phyloP scores from a whole-genome alignment of 2,113 vertebrate species.

The Callorhinus ursinus region DNA sequence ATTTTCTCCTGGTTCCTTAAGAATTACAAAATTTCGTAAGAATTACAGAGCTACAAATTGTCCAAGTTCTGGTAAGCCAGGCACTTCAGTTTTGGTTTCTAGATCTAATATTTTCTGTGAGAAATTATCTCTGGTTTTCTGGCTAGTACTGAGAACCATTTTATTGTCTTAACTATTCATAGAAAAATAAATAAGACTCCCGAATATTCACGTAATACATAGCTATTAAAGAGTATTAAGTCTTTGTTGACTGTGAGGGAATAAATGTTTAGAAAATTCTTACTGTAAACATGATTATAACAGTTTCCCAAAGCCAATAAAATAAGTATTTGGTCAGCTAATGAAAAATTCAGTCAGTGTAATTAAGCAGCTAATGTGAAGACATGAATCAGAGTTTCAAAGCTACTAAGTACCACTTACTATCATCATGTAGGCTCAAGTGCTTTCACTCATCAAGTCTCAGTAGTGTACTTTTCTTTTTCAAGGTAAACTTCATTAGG shows the following conservation, averaged over 20 bases:
- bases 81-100: slow-evolving; percentile 62
- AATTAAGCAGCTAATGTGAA: slow-evolving; percentile 77
- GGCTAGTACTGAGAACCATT: slow-evolving; percentile 6
- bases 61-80: slow-evolving; percentile 49
- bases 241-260: slow-evolving; percentile 46
- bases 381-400: slow-evolving; percentile 63
- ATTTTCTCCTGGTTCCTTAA: background rate
- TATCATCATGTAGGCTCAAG: background rate
- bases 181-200: slow-evolving; percentile 37
- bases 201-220: slow-evolving; percentile 24
- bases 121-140: slow-evolving; percentile 54
- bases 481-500: slow-evolving; percentile 56
- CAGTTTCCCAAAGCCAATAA: slow-evolving; percentile 78
- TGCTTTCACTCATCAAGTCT: background rate
- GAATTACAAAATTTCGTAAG: background rate
- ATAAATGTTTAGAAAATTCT: slow-evolving; percentile 71
- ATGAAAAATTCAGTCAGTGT: slow-evolving; percentile 78
- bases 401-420: slow-evolving; percentile 63
- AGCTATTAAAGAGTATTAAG: slow-evolving; percentile 56
- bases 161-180: slow-evolving; percentile 51
- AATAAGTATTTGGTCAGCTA: slow-evolving; percentile 73
- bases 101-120: slow-evolving; percentile 57
- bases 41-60: slow-evolving; percentile 25
- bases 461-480: slow-evolving; percentile 21
- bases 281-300: slow-evolving; percentile 75